Evolutionary conservation across 53 echinoderm and acorn worm genomes (phyloP), one percentile per base, ranked within the genome.

Genomic region (Astropecten irregularis): DNA sequence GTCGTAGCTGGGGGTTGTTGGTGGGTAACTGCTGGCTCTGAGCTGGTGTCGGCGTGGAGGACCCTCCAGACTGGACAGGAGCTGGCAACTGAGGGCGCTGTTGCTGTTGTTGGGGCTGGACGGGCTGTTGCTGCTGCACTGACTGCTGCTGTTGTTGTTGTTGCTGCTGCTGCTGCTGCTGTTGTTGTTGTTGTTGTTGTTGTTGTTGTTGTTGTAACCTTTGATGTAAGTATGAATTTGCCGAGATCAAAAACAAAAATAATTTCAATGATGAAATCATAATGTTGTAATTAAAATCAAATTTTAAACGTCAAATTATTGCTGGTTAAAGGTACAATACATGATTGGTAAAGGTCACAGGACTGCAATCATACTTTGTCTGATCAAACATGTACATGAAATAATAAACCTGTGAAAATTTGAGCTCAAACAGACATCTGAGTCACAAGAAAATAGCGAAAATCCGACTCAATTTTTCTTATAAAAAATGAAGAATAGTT

Each of bases 1-100:
- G 88, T 47, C 88, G 69, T 0, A 90, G 90, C 27, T 87, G 91
- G 13, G 88, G 85, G 48, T 87, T 91, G 50, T 91, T 91, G 28
- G 90, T 88, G 19, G 74, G 87, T 28, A 88, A 39, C 68, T 90
- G 90, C 28, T 90, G 93, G 52, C 93, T 88, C 82, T 87, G 90
- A 5, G 71, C 69, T 8, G 81, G 73, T 15, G 65, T 52, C 34
- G 46, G n/a, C 30, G 37, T 56, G 7, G 63, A 26, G 3, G 42
- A 9, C 14, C 30, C 85, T 11, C 48, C 81, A 16, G 35, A n/a
- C 34, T 44, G 62, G 47, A 49, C 84, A 11, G 48, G 71, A 34
- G 72, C 48, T 67, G 85, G 69, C 63, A 61, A 22, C 63, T 71
- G 81, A 52, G 32, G 85, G 21, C 71, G 58, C 40, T 21, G 56